Evolutionary conservation across 2,888 invertebrate species (phyloP), one percentile per base, ranked within the genome.

Genomic region (Latrodectus elegans): DNA sequence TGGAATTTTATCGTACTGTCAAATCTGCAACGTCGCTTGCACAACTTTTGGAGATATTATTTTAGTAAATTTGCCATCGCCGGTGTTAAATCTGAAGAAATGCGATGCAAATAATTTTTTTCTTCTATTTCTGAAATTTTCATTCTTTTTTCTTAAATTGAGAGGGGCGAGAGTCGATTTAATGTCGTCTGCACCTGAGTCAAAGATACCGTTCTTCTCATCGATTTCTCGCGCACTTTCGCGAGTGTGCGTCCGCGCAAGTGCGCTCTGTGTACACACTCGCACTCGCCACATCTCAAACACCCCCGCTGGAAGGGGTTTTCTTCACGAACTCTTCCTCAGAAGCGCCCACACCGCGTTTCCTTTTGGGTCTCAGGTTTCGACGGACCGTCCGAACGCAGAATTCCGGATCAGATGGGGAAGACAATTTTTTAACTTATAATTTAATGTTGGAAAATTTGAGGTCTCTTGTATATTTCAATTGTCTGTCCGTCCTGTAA

Each of bases 171-270:
- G 51, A 8, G 22, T 55, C 14, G 55, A 81, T 65, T 72, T 81
- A 60, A 64, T 71, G 71, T 72, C 71, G 38, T 81, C 81, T 70
- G 52, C 81, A 73, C 73, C 73, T 67, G 73, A 81, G 73, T 81
- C 81, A 73, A 79, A 81, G 73, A 81, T 73, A 65, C 73, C 12
- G n/a, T 15, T 12, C 12, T 49, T 55, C 55, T 6, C 83, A 83
- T 83, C 83, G 83, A 83, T 83, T 75, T 67, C 65, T 22, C 53
- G 60, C 55, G 55, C 60, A 26, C 75, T 38, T 64, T 15, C 51
- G 15, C 51, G 76, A 75, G 26, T 14, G 75, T 83, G 83, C 83
- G 74, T 73, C 83, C 17, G 83, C 83, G 83, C 83, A 83, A 72
- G 60, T 83, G 76, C 76, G 26, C 75, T 55, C 64, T 67, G 65